Base-by-base conservation (phyloP, 2,888 invertebrate species). In the Suillia variegata region DNA sequence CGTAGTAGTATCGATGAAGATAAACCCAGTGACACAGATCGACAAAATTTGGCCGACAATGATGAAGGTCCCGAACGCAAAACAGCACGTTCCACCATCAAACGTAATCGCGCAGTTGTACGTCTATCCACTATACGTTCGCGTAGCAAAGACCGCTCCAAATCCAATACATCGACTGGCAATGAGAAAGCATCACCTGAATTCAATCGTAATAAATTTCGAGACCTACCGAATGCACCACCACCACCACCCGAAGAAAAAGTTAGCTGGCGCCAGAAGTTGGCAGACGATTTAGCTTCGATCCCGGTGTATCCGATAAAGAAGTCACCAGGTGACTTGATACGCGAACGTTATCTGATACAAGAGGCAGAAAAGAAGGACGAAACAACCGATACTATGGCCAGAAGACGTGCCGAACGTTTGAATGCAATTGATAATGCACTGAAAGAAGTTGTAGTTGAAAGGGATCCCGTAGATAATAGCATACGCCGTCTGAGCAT, bases 101-200 rank as follows among this genome's bases (percentile, higher is more conserved):
- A 87, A 72, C 85, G 93, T 12, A 90, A 90, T 62, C 84, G 92
- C 33, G 86, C 90, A 1, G 89, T 92, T 18, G 90, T 93, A 10
- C 85, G 92, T 55, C 82, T 93, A 42, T 89, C 89, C 65, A 92
- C 91, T 1, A 84, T 89, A 69, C 80, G 79, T 0, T 67, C 75
- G 26, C 71, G 77, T 31, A 81, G 75, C 65, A 78, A 72, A 67
- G 78, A 72, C 2, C 70, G 68, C 2, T 45, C 57, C 31, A 20
- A 51, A 5, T 62, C 60, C 34, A 58, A 54, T 10, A 42, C 49
- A 15, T 34, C 57, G 1, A 50, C 54, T 0, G 47, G 34, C 6
- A 62, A 42, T 2, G 55, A 67, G n/a, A 59, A 54, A 1, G 10
- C 34, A n/a, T 58, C 63, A 1, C 57, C 57, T 2, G 70, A 73